Evolutionary conservation across 2,797 vertebrate genomes (phyloP).

Genomic region (Enoplosus armatus): DNA sequence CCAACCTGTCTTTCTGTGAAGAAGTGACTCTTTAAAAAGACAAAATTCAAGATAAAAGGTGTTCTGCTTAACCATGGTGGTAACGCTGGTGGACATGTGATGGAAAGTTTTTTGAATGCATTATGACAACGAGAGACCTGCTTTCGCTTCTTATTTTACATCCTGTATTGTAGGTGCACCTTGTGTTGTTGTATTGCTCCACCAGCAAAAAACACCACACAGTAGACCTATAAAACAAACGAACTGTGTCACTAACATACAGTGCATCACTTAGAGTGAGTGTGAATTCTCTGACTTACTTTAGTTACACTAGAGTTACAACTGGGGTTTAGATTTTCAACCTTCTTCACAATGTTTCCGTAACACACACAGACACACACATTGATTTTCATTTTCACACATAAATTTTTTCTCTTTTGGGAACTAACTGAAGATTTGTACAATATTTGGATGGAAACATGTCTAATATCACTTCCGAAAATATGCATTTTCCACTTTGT

Average conservation of each 20-base stretch:
- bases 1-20: background rate
- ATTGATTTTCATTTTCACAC: background rate
- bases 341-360: background rate
- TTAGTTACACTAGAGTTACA: background rate
- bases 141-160: conserved; percentile 12
- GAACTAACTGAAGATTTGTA: background rate
- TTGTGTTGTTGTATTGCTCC: background rate
- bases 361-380: too few relatives aligned
- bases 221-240: background rate
- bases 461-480: background rate
- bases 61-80: background rate
- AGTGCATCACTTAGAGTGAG: too few relatives aligned
- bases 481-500: background rate
- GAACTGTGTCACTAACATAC: background rate
- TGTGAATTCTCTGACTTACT: background rate
- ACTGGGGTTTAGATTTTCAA: too few relatives aligned
- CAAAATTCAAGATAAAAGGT: background rate
- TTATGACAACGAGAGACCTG: background rate
- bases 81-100: background rate
- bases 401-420: background rate
- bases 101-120: background rate
- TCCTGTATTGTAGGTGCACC: background rate
- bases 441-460: background rate
- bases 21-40: background rate
- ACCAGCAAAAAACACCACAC: background rate